Base-by-base conservation (phyloP, 2,113 vertebrate genomes). In the Colaptes auratus region DNA sequence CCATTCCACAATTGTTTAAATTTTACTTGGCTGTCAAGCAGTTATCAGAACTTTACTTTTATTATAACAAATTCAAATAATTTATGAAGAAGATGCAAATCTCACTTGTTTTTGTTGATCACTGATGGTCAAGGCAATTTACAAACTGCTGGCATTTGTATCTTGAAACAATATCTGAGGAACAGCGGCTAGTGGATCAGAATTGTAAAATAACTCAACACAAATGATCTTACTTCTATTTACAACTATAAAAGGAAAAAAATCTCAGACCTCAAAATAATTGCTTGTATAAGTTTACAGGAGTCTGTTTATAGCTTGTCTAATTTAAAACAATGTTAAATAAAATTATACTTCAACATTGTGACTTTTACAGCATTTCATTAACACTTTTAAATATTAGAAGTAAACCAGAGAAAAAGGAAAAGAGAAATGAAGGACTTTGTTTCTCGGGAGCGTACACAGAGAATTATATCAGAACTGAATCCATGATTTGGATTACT, bases 361-460 rank as follows among this genome's bases (percentile, higher is more conserved):
- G 82, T 15, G 33, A 44, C 59, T 95, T 96, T 82, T 86, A 77
- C 28, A 91, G 24, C 35, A 86, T 82, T 95, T 90, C 70, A 95
- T 89, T 90, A 93, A 84, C 90, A 67, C 50, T 88, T 92, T 58
- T 89, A 86, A 88, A 79, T 27, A 7, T 72, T 86, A 86, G 73
- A 94, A 96, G 95, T 30, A 92, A 96, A 83, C 25, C 48, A 88
- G 18, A 64, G 55, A 28, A 73, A 71, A 82, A 81, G 12, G 33
- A 65, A 84, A 87, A 75, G 50, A 70, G 44, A 93, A 96, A 85
- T 75, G 44, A 69, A 82, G 55, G 52, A 79, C 73, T 88, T 92
- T 93, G 58, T 9, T 39, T 28, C 9, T 31, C 3, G 3, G 30
- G 15, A 86, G 9, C 23, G 70, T 0, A 86, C 19, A 12, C 20